Conservation (phyloP, 2,888 invertebrate species). For the Eutolmus rufibarbis region DNA sequence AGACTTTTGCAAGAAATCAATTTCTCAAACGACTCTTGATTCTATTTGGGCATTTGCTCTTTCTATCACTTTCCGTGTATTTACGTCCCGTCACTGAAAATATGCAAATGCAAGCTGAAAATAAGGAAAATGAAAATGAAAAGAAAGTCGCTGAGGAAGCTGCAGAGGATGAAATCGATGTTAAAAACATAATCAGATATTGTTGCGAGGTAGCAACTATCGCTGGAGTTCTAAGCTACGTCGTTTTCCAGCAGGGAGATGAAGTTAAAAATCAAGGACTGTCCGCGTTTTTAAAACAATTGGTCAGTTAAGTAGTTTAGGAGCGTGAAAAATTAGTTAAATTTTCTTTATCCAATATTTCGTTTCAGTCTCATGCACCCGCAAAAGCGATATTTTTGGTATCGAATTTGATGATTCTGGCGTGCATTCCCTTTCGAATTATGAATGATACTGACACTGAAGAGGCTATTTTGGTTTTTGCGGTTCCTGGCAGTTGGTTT, state of each 20-base stretch:
- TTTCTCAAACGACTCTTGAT: constrained; percentile 91
- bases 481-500: constrained; percentile 97
- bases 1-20: constrained; percentile 94
- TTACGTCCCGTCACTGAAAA: constrained; percentile 73
- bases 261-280: constrained; percentile 95
- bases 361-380: constrained; percentile 84
- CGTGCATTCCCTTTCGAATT: constrained; percentile 87
- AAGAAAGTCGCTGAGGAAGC: constrained; percentile 56
- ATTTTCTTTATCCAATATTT: background rate
- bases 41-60: constrained; percentile 84
- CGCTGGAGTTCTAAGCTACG: constrained; percentile 84
- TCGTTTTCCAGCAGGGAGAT: constrained; percentile 90
- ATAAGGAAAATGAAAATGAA: constrained; percentile 52
- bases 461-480: constrained; percentile 89
- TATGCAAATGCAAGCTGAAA: constrained; percentile 51
- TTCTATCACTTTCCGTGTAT: constrained; percentile 90
- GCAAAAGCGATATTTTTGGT: constrained; percentile 92
- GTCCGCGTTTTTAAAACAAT: constrained; percentile 86
- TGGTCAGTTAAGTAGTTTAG: constrained; percentile 66
- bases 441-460: constrained; percentile 79
- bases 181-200: constrained; percentile 67
- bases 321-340: constrained; percentile 42
- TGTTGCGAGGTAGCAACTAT: constrained; percentile 86
- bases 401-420: constrained; percentile 87
- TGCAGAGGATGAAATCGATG: constrained; percentile 61